Conservation (phyloP, 2,797 vertebrate species). For the Euthynnus affinis region DNA sequence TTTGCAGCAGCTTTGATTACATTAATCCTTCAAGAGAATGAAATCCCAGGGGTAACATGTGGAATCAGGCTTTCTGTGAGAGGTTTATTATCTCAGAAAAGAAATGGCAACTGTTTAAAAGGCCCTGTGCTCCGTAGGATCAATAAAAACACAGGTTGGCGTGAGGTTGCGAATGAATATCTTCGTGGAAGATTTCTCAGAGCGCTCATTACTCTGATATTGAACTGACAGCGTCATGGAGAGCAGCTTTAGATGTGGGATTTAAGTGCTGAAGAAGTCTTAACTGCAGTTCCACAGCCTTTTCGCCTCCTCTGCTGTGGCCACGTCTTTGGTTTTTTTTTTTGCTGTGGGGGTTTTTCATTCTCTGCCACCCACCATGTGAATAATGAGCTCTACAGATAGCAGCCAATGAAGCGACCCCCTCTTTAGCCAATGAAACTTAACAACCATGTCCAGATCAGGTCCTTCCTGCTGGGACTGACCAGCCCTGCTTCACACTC, state of each 20-base stretch:
- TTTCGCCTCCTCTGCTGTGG: slow-evolving; percentile 67
- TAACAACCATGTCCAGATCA: slow-evolving; percentile 88
- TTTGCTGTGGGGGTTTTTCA: slow-evolving; percentile 78
- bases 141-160: slow-evolving; percentile 45
- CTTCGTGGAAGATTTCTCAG: slow-evolving; percentile 41
- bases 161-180: slow-evolving; percentile 21
- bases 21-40: slow-evolving; percentile 79
- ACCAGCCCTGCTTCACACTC: slow-evolving; percentile 78
- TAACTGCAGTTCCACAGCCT: slow-evolving; percentile 41
- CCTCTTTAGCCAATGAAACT: slow-evolving; percentile 85
- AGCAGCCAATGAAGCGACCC: slow-evolving; percentile 81
- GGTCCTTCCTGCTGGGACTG: slow-evolving; percentile 85
- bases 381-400: slow-evolving; percentile 87
- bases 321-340: slow-evolving; percentile 57
- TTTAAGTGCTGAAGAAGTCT: slow-evolving; percentile 54
- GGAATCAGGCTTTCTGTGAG: slow-evolving; percentile 63
- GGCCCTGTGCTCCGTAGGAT: slow-evolving; percentile 9
- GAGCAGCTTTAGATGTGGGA: slow-evolving; percentile 37
- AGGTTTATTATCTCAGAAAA: slow-evolving; percentile 61
- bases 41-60: slow-evolving; percentile 70
- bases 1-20: slow-evolving; percentile 78
- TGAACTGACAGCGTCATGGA: slow-evolving; percentile 20
- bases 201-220: slow-evolving; percentile 38
- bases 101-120: slow-evolving; percentile 50
- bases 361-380: slow-evolving; percentile 84